Evolutionary conservation across 2,888 invertebrate genomes (phyloP).

Genomic region (Crioceris asparagi): DNA sequence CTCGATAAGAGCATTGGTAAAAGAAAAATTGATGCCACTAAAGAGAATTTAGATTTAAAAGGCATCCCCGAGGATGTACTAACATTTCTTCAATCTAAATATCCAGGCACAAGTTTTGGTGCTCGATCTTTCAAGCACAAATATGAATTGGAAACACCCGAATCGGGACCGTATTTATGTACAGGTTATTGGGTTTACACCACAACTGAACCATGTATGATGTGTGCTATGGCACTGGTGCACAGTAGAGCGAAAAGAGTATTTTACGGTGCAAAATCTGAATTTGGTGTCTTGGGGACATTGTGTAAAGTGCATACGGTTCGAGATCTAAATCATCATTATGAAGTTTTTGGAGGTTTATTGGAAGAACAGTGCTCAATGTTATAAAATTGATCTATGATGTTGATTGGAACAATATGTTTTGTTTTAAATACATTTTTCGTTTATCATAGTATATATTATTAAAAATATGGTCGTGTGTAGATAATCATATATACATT

Average conservation of each 20-base stretch:
- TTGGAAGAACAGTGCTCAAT: slow-evolving; percentile 37
- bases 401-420: not conserved
- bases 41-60: slow-evolving; percentile 11
- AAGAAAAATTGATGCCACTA: too few relatives aligned
- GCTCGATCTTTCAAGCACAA: slow-evolving; percentile 37
- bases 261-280: slow-evolving; percentile 55
- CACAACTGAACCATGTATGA: slow-evolving; percentile 79
- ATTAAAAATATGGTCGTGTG: too few relatives aligned
- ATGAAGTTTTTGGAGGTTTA: slow-evolving; percentile 68
- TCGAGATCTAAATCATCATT: slow-evolving; percentile 80
- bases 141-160: slow-evolving; percentile 29
- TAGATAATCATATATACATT: too few relatives aligned
- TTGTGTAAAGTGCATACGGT: slow-evolving; percentile 66
- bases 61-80: slow-evolving; percentile 40
- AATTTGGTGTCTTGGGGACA: slow-evolving; percentile 61
- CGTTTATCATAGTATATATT: too few relatives aligned
- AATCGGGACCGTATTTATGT: slow-evolving; percentile 66
- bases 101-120: slow-evolving; percentile 32
- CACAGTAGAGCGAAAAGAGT: slow-evolving; percentile 79
- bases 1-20: too few relatives aligned
- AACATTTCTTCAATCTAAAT: slow-evolving; percentile 12
- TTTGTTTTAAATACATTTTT: not conserved
- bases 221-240: slow-evolving; percentile 92
- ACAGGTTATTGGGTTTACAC: slow-evolving; percentile 80
- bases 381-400: slow-evolving; percentile 5